Conservation (phyloP, 2,797 vertebrate species). For the Brachymystax lenok region DNA sequence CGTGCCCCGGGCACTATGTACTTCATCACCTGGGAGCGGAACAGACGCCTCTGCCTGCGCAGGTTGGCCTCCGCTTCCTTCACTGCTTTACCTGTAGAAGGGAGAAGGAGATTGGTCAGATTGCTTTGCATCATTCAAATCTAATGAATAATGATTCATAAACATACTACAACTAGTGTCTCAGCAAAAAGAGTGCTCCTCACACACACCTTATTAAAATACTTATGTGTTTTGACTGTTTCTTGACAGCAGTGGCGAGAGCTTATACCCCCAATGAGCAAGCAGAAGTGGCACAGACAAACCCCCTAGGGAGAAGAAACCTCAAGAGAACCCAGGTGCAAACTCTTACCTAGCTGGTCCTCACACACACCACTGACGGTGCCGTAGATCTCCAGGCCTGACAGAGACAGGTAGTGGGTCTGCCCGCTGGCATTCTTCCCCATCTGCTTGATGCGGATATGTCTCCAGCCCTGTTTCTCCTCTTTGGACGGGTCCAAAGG, state of each 20-base stretch:
- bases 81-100: conserved; percentile 90
- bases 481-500: conserved; percentile 93
- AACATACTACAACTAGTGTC: too few species aligned
- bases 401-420: conserved; percentile 97
- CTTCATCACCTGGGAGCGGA: conserved; percentile 97
- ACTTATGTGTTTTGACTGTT: too few species aligned
- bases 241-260: too few species aligned
- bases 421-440: conserved; percentile 98
- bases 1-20: conserved; percentile 97
- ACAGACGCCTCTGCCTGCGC: conserved; percentile 90
- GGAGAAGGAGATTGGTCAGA: too few species aligned
- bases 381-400: conserved; percentile 96
- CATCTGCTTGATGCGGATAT: conserved; percentile 96
- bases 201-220: too few species aligned
- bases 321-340: not conserved
- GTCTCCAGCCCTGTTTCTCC: conserved; percentile 97
- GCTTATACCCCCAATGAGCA: not conserved
- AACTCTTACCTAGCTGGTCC: conserved; percentile 91
- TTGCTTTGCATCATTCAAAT: too few species aligned
- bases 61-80: conserved; percentile 99
- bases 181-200: not conserved
- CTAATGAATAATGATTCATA: too few species aligned
- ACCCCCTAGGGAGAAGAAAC: not conserved
- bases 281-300: not conserved
- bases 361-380: conserved; percentile 94